Evolutionary conservation across 2,888 invertebrate genomes (phyloP), one percentile per base, ranked within the genome.

Genomic region (Drosophila barbarae): DNA sequence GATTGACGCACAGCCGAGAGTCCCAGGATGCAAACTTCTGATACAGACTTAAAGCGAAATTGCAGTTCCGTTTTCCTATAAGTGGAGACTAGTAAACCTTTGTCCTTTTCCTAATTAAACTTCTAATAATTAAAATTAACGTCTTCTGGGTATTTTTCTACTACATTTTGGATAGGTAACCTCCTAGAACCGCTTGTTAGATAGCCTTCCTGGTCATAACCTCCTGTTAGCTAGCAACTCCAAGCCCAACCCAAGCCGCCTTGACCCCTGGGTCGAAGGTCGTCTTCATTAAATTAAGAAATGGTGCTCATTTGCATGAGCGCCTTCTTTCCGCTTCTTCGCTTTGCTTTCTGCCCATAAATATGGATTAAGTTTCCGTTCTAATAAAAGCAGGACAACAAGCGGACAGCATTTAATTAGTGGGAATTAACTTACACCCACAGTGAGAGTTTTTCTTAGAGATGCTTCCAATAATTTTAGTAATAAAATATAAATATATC

Each of bases 221-320:
- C 26, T 42, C 13, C 18, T 9, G 30, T 30, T 46, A 18, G 30
- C 30, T 7, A 42, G 23, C 39, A 26, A 23, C 23, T 23, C 23
- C 23, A 23, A 23, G 8, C 41, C 28, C n/a, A 55, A 42, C 12
- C 35, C 13, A 42, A 13, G 3, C 30, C 30, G 30, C 46, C 30
- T 13, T 18, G 30, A 46, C 46, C 64, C 44, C 44, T 42, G 12
- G 51, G 41, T 35, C 50, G 47, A 72, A 51, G 65, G 63, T 57
- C 59, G 58, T 69, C 61, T 69, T 61, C 53, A 68, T 71, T 81
- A 78, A 78, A 82, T 78, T 76, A 78, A 73, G 66, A 60, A 77
- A 65, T 46, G 56, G 35, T 65, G 65, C 55, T 67, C 67, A 78
- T 77, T 81, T 77, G 65, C 78, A 69, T 72, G 55, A 32, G 18